Evolutionary conservation across 2,888 invertebrate genomes (phyloP).

Genomic region (Sphaerophoria taeniata): DNA sequence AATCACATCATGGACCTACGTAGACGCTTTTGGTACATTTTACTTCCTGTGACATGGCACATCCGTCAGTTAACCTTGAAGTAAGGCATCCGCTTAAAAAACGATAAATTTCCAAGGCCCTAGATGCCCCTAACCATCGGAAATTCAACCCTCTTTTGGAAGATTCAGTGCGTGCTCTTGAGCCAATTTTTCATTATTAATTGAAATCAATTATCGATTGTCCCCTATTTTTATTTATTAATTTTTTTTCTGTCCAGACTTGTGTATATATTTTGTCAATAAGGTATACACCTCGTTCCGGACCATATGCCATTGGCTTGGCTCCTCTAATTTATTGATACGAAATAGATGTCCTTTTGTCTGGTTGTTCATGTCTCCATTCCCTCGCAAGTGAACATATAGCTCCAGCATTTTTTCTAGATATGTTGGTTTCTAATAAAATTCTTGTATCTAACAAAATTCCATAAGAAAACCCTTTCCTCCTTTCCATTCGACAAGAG

Average conservation of each 20-base stretch:
- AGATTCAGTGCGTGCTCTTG: constrained; percentile 4
- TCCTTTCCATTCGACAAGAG: not conserved
- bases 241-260: constrained; percentile 21
- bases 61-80: no score
- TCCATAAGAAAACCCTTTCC: constrained; percentile 69
- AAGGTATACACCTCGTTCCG: constrained; percentile 34
- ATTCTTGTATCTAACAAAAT: constrained; percentile 38
- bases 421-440: not conserved
- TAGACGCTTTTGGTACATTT: no score
- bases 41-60: no score
- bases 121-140: not conserved
- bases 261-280: constrained; percentile 48
- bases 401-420: not conserved
- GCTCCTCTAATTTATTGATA: constrained; percentile 71
- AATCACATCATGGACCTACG: no score
- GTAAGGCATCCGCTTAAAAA: no score
- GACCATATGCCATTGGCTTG: constrained; percentile 55
- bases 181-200: constrained; percentile 63
- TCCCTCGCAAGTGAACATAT: constrained; percentile 57
- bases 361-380: constrained; percentile 66
- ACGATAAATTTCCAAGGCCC: no score
- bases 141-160: not conserved
- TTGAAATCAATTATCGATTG: constrained; percentile 71
- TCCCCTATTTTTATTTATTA: constrained; percentile 44
- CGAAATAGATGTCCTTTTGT: constrained; percentile 63